These are phyloP conservation scores for Acyrthosiphon pisum DNA, from an alignment of 1,140 invertebrate genomes.

Conservation along the genomic window DNA sequence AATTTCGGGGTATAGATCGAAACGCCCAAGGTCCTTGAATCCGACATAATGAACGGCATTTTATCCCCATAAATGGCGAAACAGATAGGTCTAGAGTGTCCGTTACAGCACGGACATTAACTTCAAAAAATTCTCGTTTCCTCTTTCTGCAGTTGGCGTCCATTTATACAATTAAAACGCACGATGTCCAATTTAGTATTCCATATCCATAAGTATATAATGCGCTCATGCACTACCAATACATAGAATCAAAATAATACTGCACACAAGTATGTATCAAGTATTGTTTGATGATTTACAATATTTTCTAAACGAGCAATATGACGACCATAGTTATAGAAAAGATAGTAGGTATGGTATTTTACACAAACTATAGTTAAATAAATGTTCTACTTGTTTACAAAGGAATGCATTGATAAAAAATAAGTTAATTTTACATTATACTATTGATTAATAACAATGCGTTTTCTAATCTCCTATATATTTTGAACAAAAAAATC, in stretches of 20 bases:
- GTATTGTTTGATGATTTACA: background rate
- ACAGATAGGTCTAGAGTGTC: background rate
- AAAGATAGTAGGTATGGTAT: background rate
- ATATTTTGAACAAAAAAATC: background rate
- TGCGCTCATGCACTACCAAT: background rate
- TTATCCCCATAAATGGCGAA: background rate
- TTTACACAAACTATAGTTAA: background rate
- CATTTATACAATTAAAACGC: background rate
- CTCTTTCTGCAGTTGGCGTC: background rate
- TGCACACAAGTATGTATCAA: background rate
- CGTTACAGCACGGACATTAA: background rate
- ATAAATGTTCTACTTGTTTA: background rate
- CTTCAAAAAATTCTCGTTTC: background rate
- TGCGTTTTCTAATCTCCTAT: background rate
- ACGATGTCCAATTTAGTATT: background rate
- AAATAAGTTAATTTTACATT: background rate
- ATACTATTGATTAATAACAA: background rate
- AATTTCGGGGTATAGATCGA: background rate
- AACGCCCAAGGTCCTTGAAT: background rate
- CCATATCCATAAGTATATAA: background rate
- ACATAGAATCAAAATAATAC: background rate
- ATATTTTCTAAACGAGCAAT: background rate
- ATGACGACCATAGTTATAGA: background rate
- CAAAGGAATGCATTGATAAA: background rate
- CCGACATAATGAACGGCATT: background rate